Base-by-base conservation (phyloP, 2,797 vertebrate genomes). In the Parotocinclus haroldoi region DNA sequence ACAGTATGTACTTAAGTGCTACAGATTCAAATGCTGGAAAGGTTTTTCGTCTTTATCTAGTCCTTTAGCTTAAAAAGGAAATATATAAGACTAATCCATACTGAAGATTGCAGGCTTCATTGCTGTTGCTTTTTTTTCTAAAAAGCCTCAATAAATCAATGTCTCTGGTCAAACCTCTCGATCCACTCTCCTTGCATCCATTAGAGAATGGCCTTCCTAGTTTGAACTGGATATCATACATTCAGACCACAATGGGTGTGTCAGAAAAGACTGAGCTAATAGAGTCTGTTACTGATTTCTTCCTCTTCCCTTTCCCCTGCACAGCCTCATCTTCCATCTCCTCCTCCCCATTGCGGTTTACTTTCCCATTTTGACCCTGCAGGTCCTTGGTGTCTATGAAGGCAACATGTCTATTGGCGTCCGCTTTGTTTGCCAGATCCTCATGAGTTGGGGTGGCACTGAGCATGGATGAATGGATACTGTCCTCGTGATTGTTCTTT, bases 241-340 rank as follows among this genome's bases (percentile, higher is more conserved):
- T 78, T 90, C 89, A 98, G 82, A 98, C 95, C 83, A 98, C 95
- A 78, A 98, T 97, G 76, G 96, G 95, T 4, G 96, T 96, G 88
- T 99, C 95, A 0, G 96, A 98, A 86, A 98, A 98, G 75, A 97
- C 94, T 0, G 96, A 98, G 80, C 96, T 97, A 82, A 98, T 93
- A 4, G 96, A 99, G 71, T 96, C 96, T 0, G 93, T 92, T 65
- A 97, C 93, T 0, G 96, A 98, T 89, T 95, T 92, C 89, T 94
- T 96, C 82, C 96, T 89, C 80, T 90, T 93, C 1, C 76, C 89
- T 80, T 91, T 94, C 82, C 86, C 87, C n/a, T 89, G 88, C 64
- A 82, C 86, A 63, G 80, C 84, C 69, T 91, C 89, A 53, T 82
- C 86, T 16, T 89, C 87, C 42, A 78, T 45, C 4, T 87, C 85